Percentiles rank a stretch among this genome's conserved stretches.
These are phyloP conservation scores for Passerina amoena DNA, from an alignment of 2,113 vertebrate species.

Conservation along the genomic window DNA sequence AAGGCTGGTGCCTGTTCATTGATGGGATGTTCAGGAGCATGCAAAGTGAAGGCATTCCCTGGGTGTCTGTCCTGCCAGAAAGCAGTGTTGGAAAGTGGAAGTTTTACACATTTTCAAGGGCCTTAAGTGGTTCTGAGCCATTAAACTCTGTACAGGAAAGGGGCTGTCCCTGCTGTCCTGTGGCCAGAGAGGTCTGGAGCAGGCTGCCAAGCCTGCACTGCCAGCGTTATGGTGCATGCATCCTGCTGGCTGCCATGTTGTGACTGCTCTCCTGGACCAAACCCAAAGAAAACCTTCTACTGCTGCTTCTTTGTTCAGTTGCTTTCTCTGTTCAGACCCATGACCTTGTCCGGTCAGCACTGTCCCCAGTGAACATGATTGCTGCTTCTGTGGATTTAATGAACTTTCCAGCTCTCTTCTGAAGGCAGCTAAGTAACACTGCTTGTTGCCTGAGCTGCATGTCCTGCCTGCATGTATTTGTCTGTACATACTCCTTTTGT, in stretches of 20 bases:
- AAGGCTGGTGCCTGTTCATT: background rate
- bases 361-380: background rate
- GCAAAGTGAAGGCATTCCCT: background rate
- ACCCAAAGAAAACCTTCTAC: constrained; percentile 29
- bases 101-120: background rate
- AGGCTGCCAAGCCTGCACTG: background rate
- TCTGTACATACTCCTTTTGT: background rate
- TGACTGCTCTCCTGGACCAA: constrained; percentile 4
- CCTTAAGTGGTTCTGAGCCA: background rate
- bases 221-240: background rate
- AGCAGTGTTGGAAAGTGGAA: background rate
- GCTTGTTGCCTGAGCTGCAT: background rate
- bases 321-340: background rate
- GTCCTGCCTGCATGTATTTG: background rate
- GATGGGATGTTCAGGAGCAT: background rate
- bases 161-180: background rate
- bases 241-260: constrained; percentile 12
- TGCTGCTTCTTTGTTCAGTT: background rate
- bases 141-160: background rate
- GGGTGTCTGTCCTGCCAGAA: background rate
- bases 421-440: background rate
- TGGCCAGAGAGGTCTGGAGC: background rate
- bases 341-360: background rate
- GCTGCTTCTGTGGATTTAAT: background rate
- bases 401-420: constrained; percentile 21